Percentiles rank a stretch among this genome's conserved stretches.
Evolutionary conservation across 2,888 invertebrate species (phyloP).

Genomic region (Habrosyne pyritoides): DNA sequence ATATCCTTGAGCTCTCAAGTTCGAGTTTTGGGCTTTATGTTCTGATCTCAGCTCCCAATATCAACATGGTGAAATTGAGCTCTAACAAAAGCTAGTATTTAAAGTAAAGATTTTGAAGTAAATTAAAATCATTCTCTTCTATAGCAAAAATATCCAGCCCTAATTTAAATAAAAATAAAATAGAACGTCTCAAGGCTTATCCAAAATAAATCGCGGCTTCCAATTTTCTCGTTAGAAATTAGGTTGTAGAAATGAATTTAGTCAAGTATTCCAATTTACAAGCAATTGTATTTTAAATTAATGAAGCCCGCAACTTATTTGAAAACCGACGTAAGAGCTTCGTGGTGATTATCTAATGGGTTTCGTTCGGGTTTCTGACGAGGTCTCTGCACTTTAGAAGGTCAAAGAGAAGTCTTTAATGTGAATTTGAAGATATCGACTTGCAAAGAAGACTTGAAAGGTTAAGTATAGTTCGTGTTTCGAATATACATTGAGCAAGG

Average conservation of each 20-base stretch:
- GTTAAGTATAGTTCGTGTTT: too few species aligned
- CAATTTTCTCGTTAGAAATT: constrained; percentile 1
- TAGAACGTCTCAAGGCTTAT: background rate
- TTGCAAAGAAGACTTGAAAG: too few species aligned
- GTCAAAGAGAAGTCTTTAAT: background rate
- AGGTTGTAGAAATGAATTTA: background rate
- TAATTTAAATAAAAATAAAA: background rate
- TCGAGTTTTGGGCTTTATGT: too few species aligned
- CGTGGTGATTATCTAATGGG: background rate
- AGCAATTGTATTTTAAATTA: background rate
- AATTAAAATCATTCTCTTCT: too few species aligned
- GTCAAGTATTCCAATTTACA: constrained; percentile 4
- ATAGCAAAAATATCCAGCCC: too few species aligned
- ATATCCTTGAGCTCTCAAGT: too few species aligned
- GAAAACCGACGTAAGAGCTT: background rate
- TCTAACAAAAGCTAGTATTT: too few species aligned
- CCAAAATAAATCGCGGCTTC: background rate
- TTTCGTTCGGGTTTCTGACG: background rate
- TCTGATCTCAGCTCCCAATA: too few species aligned
- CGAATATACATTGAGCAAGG: too few species aligned
- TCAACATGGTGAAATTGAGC: too few species aligned
- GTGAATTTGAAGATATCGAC: too few species aligned
- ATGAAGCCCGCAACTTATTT: constrained; percentile 5
- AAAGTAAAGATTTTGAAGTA: too few species aligned
- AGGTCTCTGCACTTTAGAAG: background rate